Base-by-base conservation (phyloP, 2,888 invertebrate species). In the Suillia variegata region DNA sequence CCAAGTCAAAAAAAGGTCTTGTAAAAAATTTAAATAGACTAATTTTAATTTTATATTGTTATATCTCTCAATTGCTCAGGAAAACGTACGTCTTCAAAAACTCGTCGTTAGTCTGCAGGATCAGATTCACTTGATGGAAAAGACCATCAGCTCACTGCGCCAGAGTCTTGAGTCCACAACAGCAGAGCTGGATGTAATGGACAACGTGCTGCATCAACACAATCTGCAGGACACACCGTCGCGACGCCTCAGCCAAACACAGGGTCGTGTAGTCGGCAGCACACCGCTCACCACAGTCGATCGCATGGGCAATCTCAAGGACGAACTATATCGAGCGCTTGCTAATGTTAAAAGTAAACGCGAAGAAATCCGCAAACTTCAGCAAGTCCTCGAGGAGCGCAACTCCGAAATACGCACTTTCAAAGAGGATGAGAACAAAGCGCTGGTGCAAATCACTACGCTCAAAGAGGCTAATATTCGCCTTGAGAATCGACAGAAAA, bases 321-420 rank as follows among this genome's bases (percentile, higher is more conserved):
- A 79, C 38, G 85, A 85, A 74, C 73, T 86, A 1, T 81, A 70
- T 51, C 81, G 84, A 24, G 82, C 83, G 18, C 69, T 85, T 17
- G 77, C 76, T 15, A 82, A 80, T 18, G 81, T 84, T 45, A 83
- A 82, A 56, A 70, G 71, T 1, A 85, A 85, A 64, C 78, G 84
- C n/a, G 85, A 85, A 61, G 84, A 85, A 66, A 84, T 85, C 38
- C 81, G 80, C n/a, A 80, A 79, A 45, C 67, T 85, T 21, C 83
- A 84, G 59, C 80, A 82, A 21, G 64, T 69, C 2, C 38, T 82
- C 2, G 70, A 70, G 0, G 72, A 72, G 3, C 78, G 76, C 45
- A 70, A 74, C 26, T 58, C 63, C 0, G 79, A 81, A 52, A 65
- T 81, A 45, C 73, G 75, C 12, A 58, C 53, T 2, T 58, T 80